Percentiles rank a stretch among this genome's conserved stretches.
Evolutionary conservation across 2,113 vertebrate species (phyloP).

Genomic region (Corapipo altera): DNA sequence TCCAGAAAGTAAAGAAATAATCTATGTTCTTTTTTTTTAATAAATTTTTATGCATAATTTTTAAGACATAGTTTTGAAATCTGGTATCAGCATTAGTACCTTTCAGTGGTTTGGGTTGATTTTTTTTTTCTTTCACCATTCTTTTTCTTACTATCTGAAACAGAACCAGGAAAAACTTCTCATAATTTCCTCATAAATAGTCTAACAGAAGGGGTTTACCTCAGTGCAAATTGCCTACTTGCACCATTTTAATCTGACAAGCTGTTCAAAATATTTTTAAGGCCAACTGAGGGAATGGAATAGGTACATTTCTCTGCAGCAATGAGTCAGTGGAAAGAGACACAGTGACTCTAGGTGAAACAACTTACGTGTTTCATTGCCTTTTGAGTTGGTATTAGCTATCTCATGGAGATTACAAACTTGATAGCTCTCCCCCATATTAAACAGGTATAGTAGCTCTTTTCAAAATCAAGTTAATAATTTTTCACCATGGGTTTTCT

Average conservation of each 20-base stretch:
- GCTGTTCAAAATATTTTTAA: slow-evolving; percentile 17
- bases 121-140: not conserved
- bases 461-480: not conserved
- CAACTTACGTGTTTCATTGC: not conserved
- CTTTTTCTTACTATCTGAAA: not conserved
- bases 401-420: not conserved
- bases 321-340: slow-evolving; percentile 33
- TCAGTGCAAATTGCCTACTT: not conserved
- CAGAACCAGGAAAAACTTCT: not conserved
- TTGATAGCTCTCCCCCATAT: not conserved
- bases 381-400: not conserved
- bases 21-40: not conserved
- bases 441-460: not conserved
- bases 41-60: not conserved
- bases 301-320: not conserved
- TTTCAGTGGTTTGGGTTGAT: not conserved
- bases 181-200: not conserved
- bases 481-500: not conserved
- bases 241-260: not conserved
- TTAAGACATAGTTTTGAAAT: not conserved
- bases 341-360: not conserved
- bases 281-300: not conserved
- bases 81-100: not conserved
- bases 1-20: not conserved
- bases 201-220: not conserved